Conservation (phyloP, 2,113 vertebrate genomes). For the Ondatra zibethicus region DNA sequence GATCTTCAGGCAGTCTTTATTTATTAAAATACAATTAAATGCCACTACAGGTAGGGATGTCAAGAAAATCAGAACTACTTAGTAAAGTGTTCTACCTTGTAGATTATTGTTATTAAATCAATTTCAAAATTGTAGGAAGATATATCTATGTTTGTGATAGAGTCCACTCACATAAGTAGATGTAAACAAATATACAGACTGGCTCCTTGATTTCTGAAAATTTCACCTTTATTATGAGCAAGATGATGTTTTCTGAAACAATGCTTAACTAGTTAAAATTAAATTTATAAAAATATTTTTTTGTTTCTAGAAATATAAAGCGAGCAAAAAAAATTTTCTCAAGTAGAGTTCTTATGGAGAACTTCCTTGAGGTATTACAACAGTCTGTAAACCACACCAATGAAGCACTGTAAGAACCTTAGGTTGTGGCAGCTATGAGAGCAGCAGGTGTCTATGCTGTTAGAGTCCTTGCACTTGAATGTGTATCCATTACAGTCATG, state of each 20-base stretch:
- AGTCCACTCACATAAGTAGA: neutral
- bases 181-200: neutral
- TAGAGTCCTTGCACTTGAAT: neutral
- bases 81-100: neutral
- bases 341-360: no score
- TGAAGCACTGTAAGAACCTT: neutral
- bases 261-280: constrained; percentile 16
- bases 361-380: no score
- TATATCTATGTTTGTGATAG: neutral
- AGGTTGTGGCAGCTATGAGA: neutral
- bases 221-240: neutral
- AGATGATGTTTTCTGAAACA: neutral
- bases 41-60: neutral
- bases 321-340: no score
- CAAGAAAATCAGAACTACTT: neutral
- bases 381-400: neutral
- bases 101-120: neutral
- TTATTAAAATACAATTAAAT: no score
- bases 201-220: neutral
- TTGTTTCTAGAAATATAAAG: no score
- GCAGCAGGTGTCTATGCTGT: neutral
- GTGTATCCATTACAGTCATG: neutral
- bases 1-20: no score
- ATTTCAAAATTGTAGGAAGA: neutral
- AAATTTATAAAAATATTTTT: neutral